Base-by-base conservation (phyloP, 2,113 vertebrate species). In the Gobius niger region DNA sequence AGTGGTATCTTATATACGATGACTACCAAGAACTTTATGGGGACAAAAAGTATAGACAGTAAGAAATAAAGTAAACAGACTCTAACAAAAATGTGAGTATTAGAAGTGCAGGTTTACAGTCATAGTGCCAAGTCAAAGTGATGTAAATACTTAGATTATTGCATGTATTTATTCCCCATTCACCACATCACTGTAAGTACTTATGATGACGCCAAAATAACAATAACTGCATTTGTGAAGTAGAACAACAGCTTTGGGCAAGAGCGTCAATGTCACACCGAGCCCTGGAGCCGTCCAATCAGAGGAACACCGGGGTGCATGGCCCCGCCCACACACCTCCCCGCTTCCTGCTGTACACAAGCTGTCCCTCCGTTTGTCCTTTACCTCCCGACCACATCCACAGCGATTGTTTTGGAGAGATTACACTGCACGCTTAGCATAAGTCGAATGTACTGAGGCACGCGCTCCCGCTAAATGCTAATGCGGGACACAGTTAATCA, bases 281-380 rank as follows among this genome's bases (percentile, higher is more conserved):
- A 70, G 62, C 74, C 70, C 72, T 73, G 50, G 56, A 54, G 72
- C 74, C 74, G 81, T 88, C 85, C 87, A 88, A 91, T 91, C 89
- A 88, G 81, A 86, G 71, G 62, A 71, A 51, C 89, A 88, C 85
- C 73, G 51, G 86, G 88, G 80, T 77, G 85, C 81, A 77, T 76
- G 72, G 84, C 76, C 84, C 85, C 85, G 66, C 87, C 85, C 82
- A 77, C 72, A 14, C 80, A 79, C 66, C 67, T 82, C 77, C 71
- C 70, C 77, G 82, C 81, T 77, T 77, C 87, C 87, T 75, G 80
- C 86, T 75, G 86, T 70, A 80, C 64, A 65, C 87, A 88, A 89
- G 82, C 89, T 89, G 88, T 86, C 71, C 82, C 63, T 78, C 80
- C 44, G 64, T 68, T 64, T 59, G n/a, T 19, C n/a, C 10, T 68